Evolutionary conservation across 2,113 vertebrate genomes (phyloP).

Genomic region (Petrocephalus microphthalmus): DNA sequence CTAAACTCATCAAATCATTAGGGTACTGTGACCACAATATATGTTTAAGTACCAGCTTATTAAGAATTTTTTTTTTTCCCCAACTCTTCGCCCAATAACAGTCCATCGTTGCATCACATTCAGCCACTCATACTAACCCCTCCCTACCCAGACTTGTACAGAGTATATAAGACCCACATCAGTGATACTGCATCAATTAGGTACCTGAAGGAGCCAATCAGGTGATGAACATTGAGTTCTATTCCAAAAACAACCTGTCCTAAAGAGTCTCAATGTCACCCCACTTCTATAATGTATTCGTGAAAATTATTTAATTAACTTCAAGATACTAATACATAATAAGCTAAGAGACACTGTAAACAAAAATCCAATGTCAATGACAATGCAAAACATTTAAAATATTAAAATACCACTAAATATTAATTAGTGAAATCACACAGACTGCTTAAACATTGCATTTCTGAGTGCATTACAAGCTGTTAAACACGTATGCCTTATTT

Average conservation of each 20-base stretch:
- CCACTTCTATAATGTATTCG: background rate
- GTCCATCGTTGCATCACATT: background rate
- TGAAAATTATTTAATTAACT: background rate
- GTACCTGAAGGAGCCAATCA: background rate
- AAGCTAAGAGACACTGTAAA: background rate
- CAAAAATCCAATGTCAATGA: background rate
- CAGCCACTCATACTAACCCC: background rate
- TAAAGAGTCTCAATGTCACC: background rate
- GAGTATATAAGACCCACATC: background rate
- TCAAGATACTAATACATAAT: background rate
- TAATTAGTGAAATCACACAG: background rate
- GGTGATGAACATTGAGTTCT: background rate
- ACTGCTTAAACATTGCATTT: background rate
- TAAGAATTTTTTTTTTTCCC: background rate
- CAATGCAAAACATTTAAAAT: background rate
- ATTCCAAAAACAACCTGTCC: background rate
- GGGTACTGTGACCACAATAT: background rate
- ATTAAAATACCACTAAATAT: background rate
- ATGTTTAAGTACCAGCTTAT: background rate
- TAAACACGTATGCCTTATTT: background rate
- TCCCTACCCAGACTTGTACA: background rate
- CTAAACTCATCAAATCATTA: background rate
- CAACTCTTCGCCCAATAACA: too few relatives aligned
- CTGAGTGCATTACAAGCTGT: background rate
- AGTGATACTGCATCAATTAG: background rate